These are phyloP conservation scores for Bombycilla garrulus DNA, from an alignment of 2,113 vertebrate genomes.

Conservation along the genomic window DNA sequence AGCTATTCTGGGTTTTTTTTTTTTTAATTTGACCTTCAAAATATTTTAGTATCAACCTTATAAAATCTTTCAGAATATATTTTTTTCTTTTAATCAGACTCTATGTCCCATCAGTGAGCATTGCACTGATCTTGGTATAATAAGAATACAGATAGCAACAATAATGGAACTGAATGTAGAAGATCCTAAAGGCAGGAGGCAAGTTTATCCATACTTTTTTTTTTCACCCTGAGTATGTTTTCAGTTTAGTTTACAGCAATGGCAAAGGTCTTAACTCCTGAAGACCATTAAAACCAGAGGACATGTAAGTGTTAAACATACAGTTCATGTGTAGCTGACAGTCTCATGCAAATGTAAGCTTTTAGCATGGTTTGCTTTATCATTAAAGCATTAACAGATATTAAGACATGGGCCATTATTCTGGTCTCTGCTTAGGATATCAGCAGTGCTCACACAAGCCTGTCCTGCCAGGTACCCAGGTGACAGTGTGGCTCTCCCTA, in stretches of 20 bases:
- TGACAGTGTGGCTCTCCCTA: accelerated
- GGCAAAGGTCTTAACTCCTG: background rate
- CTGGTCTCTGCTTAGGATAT: background rate
- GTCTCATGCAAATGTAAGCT: background rate
- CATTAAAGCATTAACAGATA: background rate
- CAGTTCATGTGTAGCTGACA: background rate
- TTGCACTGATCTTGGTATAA: background rate
- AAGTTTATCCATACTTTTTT: background rate
- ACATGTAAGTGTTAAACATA: accelerated
- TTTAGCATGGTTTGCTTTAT: background rate
- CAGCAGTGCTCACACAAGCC: background rate
- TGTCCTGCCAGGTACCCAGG: background rate
- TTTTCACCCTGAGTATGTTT: constrained; percentile 1
- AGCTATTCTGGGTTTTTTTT: background rate
- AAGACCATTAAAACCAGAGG: background rate
- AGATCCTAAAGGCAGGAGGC: background rate
- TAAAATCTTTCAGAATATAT: background rate
- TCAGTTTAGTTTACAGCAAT: background rate
- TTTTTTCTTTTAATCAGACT: background rate
- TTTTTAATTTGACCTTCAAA: background rate
- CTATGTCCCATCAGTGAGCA: background rate
- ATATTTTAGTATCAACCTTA: background rate
- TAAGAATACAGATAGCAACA: background rate
- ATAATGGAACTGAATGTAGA: background rate
- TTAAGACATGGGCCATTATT: background rate